Evolutionary conservation across 2,888 invertebrate genomes (phyloP), one percentile per base, ranked within the genome.

Genomic region (Rhagium mordax): DNA sequence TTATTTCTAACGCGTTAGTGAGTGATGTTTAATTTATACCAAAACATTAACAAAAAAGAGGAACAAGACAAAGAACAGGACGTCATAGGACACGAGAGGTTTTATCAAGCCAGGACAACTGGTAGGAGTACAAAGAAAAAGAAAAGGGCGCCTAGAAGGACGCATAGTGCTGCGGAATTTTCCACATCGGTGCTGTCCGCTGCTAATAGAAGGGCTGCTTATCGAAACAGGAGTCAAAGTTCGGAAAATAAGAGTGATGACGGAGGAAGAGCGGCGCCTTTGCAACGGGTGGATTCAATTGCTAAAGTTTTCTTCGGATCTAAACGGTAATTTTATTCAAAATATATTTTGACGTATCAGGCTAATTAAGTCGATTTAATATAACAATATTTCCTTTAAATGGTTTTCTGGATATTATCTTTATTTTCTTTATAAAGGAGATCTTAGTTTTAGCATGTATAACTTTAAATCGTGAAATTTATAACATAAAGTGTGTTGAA

Each of bases 1-100:
- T 18, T 13, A 20, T 59, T 16, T 33, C 16, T 15, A 51, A 27
- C n/a, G 78, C 33, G 16, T 33, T 33, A 7, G 59, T 59, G 18
- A 7, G 59, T 59, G 18, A 95, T 95, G 94, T 95, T 95, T 85
- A 95, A 94, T 82, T 88, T 95, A 74, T 94, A 95, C 82, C 92
- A 94, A 82, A 92, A 90, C 76, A 91, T 94, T 87, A 88, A 92
- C 81, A 90, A 91, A 16, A 90, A 90, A 67, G 90, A 89, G 21
- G 80, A 81, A 15, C 90, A 89, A 21, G 90, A 88, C 47, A 88
- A 85, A 81, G 91, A 89, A 80, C 90, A 89, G 24, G 92, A 92
- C 82, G 92, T 93, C 1, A 95, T 94, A 6, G 95, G 95, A 0
- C 95, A 95, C 82, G 95, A 95, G 83, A 89, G 94, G 80, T 95